Conservation (phyloP, 2,888 invertebrate genomes). For the Acleris emargana region DNA sequence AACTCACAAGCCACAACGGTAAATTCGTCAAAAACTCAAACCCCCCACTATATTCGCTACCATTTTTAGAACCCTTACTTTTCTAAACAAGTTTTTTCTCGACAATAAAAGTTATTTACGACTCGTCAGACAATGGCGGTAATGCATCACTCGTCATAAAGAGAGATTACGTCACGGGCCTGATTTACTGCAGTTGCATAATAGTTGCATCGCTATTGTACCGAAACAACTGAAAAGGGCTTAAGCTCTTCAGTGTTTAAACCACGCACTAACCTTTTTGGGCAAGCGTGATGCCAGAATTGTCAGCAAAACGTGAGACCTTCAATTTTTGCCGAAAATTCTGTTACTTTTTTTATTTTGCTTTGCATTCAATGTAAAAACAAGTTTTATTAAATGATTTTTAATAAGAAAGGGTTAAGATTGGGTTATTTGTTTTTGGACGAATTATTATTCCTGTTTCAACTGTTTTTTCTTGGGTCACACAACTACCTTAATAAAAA, state of each 20-base stretch:
- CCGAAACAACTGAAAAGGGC: background rate
- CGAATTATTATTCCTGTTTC: too few species aligned
- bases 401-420: too few species aligned
- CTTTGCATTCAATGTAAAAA: background rate
- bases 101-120: slow-evolving; percentile 77
- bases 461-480: too few species aligned
- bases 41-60: background rate
- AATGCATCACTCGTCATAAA: slow-evolving; percentile 81
- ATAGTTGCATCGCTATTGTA: slow-evolving; percentile 28
- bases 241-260: background rate
- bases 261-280: background rate
- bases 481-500: too few species aligned
- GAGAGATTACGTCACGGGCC: slow-evolving; percentile 73
- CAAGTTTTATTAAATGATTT: too few species aligned
- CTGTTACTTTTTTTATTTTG: background rate
- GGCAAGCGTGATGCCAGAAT: background rate
- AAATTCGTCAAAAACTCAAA: background rate
- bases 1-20: background rate
- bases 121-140: slow-evolving; percentile 64
- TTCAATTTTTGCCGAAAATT: slow-evolving; percentile 2
- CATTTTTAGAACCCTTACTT: slow-evolving; percentile 19
- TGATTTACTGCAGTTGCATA: slow-evolving; percentile 72
- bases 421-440: too few species aligned
- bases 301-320: slow-evolving; percentile 7
- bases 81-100: slow-evolving; percentile 39